Conservation (phyloP, 2,797 vertebrate species). For the Psittacula echo region DNA sequence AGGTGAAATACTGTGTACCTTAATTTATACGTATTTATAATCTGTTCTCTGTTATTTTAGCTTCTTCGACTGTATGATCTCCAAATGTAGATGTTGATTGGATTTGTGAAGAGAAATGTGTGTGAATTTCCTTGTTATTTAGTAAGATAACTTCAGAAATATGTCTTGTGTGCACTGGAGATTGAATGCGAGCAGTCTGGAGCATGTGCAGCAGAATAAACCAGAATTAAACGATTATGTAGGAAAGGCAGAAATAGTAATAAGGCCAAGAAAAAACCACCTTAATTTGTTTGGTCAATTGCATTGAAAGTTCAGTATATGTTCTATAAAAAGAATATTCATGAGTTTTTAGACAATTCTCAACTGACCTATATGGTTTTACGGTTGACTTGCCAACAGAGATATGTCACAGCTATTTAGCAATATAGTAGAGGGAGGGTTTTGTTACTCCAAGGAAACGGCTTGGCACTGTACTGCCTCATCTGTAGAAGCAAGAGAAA, state of each 20-base stretch:
- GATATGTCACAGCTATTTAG: neutral
- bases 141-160: constrained; percentile 40
- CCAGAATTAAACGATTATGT: neutral
- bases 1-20: constrained; percentile 41
- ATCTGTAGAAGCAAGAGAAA: neutral
- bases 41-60: constrained; percentile 56
- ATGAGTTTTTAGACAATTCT: neutral
- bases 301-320: neutral
- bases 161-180: neutral
- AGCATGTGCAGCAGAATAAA: neutral
- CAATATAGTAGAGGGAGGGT: neutral
- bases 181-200: neutral
- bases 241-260: neutral
- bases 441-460: neutral
- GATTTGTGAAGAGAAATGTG: constrained; percentile 39
- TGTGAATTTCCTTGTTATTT: constrained; percentile 30
- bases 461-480: neutral
- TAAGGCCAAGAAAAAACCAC: neutral
- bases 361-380: neutral
- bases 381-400: neutral
- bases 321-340: neutral
- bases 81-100: constrained; percentile 48
- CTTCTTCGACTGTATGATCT: constrained; percentile 51
- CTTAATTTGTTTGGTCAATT: neutral
- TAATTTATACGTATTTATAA: constrained; percentile 49